These are phyloP conservation scores for Lasaia peninsularis DNA, from an alignment of 1,140 invertebrate species.

Conservation along the genomic window DNA sequence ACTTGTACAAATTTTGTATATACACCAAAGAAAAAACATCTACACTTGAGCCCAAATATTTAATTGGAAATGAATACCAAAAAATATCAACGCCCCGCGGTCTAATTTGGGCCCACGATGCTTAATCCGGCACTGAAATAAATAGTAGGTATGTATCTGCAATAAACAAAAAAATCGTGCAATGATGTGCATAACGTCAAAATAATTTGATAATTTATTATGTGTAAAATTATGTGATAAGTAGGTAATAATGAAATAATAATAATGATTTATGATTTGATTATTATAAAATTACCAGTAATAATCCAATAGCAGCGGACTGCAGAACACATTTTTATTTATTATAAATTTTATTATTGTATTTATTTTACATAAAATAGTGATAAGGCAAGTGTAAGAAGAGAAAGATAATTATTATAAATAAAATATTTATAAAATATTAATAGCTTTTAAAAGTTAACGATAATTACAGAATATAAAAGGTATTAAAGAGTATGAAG, in stretches of 20 bases:
- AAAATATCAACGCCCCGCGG: too few species aligned
- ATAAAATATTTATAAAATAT: conserved; percentile 27
- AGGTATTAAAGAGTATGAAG: conserved; percentile 19
- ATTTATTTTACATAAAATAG: conserved; percentile 29
- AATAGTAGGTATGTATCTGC: too few species aligned
- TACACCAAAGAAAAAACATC: too few species aligned
- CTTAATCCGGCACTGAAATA: too few species aligned
- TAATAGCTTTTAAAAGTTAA: background rate
- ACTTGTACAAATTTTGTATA: too few species aligned
- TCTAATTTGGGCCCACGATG: too few species aligned
- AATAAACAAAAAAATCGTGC: conserved; percentile 22
- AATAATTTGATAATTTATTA: background rate
- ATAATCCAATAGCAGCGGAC: conserved; percentile 84
- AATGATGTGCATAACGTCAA: background rate
- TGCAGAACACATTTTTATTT: conserved; percentile 69
- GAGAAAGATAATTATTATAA: conserved; percentile 16
- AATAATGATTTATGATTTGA: conserved; percentile 57
- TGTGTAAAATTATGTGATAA: conserved; percentile 1
- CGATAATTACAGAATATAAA: conserved; percentile 16
- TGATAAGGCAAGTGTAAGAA: conserved; percentile 5
- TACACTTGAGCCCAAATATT: too few species aligned
- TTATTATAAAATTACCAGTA: conserved; percentile 82
- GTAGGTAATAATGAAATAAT: conserved; percentile 32
- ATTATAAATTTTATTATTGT: conserved; percentile 50
- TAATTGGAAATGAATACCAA: too few species aligned